phyloP scores from a whole-genome alignment of 2,797 vertebrate species.

The Rallus crepitans region DNA sequence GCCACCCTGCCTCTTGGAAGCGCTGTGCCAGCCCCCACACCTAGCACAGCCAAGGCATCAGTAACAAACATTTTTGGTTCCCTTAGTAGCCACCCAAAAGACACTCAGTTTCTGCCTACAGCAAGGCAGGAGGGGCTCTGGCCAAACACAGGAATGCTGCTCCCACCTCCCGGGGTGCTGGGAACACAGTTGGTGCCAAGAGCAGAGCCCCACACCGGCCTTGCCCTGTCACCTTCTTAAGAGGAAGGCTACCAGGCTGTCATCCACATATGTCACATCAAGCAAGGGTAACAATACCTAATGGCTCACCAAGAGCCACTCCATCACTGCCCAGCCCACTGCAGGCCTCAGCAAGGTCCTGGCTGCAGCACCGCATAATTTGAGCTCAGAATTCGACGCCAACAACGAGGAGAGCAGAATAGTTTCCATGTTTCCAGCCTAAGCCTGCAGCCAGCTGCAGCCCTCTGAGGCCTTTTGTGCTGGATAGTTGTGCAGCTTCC shows the following conservation, averaged over 20 bases:
- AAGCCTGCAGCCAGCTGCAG: neutral
- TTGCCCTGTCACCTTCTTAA: neutral
- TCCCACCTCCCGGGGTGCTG: neutral
- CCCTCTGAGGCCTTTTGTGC: neutral
- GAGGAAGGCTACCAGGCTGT: neutral
- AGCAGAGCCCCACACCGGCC: neutral
- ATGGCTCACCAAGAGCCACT: neutral
- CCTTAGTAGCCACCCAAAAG: neutral
- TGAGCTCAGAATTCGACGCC: neutral
- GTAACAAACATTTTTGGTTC: neutral
- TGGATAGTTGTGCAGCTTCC: neutral
- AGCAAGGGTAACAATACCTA: neutral
- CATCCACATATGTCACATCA: fast-evolving
- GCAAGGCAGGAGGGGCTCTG: neutral
- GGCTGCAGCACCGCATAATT: fast-evolving
- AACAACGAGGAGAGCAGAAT: neutral
- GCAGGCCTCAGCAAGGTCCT: neutral
- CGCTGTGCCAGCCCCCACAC: fast-evolving
- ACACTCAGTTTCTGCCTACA: neutral
- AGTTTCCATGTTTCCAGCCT: neutral
- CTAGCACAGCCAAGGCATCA: neutral
- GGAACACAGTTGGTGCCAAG: neutral
- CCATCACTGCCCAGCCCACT: neutral
- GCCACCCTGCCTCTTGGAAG: neutral
- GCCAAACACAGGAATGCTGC: neutral